Evolutionary conservation across 2,888 invertebrate species (phyloP).

Genomic region (Eristalis tenax): DNA sequence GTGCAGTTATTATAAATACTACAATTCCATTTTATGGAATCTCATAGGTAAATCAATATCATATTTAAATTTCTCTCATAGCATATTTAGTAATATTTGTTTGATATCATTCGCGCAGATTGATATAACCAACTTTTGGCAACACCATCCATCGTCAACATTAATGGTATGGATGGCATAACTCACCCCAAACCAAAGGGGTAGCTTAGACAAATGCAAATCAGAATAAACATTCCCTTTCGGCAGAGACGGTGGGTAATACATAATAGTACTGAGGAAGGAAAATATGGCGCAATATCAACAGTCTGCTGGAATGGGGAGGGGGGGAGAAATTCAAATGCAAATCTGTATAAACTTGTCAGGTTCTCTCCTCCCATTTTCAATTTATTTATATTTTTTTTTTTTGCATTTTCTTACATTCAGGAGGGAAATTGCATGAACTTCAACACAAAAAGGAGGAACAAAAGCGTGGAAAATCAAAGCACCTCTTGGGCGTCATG

Average conservation of each 20-base stretch:
- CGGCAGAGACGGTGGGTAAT: constrained; percentile 14
- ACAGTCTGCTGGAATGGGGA: constrained; percentile 41
- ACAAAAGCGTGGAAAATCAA: constrained; percentile 30
- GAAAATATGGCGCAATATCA: constrained; percentile 56
- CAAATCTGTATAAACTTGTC: constrained; percentile 47
- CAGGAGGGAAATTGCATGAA: constrained; percentile 32
- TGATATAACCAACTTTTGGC: background rate
- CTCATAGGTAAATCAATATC: no score
- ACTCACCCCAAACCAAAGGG: background rate
- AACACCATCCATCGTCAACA: background rate
- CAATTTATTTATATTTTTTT: constrained; percentile 10
- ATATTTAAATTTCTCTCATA: background rate
- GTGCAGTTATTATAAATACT: no score
- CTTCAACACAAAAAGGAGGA: constrained; percentile 18
- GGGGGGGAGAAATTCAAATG: constrained; percentile 44
- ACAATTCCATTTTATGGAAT: no score
- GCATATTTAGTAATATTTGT: background rate
- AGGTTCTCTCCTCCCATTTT: constrained; percentile 27
- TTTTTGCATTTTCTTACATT: constrained; percentile 24
- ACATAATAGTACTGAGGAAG: background rate
- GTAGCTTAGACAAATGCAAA: constrained; percentile 49
- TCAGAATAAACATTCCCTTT: constrained; percentile 40
- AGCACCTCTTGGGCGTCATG: constrained; percentile 54
- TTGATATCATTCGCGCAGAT: background rate
- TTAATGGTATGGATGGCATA: background rate